Percentiles rank a stretch among this genome's conserved stretches.
These are phyloP conservation scores for Leptopilina boulardi DNA, from an alignment of 1,140 invertebrate genomes.

Conservation along the genomic window DNA sequence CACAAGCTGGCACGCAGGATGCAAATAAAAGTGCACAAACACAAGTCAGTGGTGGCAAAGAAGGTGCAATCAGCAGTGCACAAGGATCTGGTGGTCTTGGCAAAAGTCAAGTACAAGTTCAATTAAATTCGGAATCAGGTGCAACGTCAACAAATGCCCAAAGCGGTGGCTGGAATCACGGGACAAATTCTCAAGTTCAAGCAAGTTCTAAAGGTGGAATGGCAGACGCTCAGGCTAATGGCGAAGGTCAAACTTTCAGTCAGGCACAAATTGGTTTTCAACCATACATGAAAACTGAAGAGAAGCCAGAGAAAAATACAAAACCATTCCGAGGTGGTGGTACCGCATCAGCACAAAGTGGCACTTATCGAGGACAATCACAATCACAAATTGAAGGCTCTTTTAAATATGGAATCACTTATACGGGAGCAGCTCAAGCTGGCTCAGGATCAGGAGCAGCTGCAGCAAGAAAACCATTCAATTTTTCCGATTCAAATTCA, in stretches of 20 bases:
- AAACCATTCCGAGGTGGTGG: conserved; percentile 84
- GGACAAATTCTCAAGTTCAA: conserved; percentile 86
- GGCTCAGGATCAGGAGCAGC: conserved; percentile 80
- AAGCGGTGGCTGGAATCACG: conserved; percentile 84
- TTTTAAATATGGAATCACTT: conserved; percentile 86
- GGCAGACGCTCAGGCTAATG: conserved; percentile 88
- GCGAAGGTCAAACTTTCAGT: conserved; percentile 87
- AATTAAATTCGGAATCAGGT: conserved; percentile 83
- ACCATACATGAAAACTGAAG: conserved; percentile 80
- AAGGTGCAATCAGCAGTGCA: conserved; percentile 84
- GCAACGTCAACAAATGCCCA: conserved; percentile 84
- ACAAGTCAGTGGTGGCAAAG: conserved; percentile 84
- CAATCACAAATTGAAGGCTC: conserved; percentile 88
- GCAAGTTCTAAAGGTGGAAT: conserved; percentile 87
- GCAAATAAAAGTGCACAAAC: conserved; percentile 83
- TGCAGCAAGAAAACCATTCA: conserved; percentile 69
- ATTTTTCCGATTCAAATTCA: conserved; percentile 62
- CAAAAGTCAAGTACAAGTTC: conserved; percentile 86
- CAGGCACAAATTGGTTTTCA: conserved; percentile 91
- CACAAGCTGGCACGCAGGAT: conserved; percentile 87
- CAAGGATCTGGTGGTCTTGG: conserved; percentile 84
- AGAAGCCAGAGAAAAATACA: conserved; percentile 69
- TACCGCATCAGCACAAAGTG: conserved; percentile 85
- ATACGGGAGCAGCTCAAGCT: conserved; percentile 87
- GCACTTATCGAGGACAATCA: conserved; percentile 83